These are phyloP conservation scores for Polymixis flavicincta DNA, from an alignment of 2,888 invertebrate species.

Conservation along the genomic window DNA sequence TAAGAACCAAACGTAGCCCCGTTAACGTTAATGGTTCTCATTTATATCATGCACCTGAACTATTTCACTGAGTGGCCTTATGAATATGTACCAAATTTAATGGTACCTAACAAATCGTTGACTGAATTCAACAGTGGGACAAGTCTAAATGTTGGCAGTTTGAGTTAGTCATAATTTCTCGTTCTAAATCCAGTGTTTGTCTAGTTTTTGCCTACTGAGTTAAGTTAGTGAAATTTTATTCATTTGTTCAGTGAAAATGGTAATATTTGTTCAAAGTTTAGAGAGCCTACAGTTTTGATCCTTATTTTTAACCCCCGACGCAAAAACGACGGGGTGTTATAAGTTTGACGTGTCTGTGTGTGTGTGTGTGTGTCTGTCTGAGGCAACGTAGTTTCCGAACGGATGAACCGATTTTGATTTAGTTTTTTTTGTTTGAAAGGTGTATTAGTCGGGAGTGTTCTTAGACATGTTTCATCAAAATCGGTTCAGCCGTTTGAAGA, in stretches of 20 bases:
- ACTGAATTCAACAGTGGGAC: neutral
- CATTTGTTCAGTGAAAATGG: neutral
- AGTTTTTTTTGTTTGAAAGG: no score
- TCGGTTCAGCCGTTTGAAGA: no score
- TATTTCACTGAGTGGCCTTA: constrained; percentile 9
- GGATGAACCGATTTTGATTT: no score
- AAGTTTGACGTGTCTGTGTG: no score
- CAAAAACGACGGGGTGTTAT: no score
- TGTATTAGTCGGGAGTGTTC: no score
- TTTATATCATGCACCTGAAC: constrained; percentile 22
- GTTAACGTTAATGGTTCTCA: constrained; percentile 30
- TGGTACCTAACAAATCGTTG: neutral
- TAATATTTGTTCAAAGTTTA: no score
- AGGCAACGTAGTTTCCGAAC: no score
- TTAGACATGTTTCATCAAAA: no score
- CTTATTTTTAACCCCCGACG: no score
- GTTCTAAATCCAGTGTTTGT: neutral
- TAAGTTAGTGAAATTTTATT: neutral
- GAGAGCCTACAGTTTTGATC: no score
- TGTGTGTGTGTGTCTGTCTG: no score
- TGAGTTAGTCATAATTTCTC: neutral
- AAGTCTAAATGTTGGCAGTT: neutral
- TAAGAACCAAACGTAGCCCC: constrained; percentile 11
- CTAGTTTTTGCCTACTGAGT: neutral
- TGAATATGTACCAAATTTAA: constrained; percentile 9